Evolutionary conservation across 2,888 invertebrate species (phyloP).

Genomic region (Cheilosia vulpina): DNA sequence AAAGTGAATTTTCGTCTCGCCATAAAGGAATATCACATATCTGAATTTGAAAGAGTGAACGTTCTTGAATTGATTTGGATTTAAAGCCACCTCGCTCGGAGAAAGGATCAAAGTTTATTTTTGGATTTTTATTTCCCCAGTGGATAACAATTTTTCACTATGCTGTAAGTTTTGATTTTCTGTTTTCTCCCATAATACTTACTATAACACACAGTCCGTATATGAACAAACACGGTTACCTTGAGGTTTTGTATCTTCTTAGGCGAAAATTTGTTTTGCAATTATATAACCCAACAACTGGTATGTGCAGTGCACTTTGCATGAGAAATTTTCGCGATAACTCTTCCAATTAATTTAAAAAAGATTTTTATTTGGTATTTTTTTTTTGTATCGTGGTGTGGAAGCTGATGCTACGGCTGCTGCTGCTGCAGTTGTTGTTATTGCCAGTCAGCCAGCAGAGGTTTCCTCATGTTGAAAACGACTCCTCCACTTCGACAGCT

Average conservation of each 20-base stretch:
- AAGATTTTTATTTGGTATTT: slow-evolving; percentile 53
- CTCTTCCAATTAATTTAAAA: slow-evolving; percentile 71
- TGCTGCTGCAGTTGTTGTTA: not conserved
- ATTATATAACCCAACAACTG: slow-evolving; percentile 70
- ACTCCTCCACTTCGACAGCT: slow-evolving; percentile 60
- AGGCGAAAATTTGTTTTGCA: slow-evolving; percentile 59
- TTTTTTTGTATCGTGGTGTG: slow-evolving; percentile 48
- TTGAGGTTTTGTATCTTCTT: slow-evolving; percentile 34
- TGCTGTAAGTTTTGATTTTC: slow-evolving; percentile 63
- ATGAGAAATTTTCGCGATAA: slow-evolving; percentile 72
- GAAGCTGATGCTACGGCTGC: slow-evolving; percentile 25
- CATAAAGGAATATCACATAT: slow-evolving; percentile 11
- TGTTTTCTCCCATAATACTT: slow-evolving; percentile 21
- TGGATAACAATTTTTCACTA: slow-evolving; percentile 64
- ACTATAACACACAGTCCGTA: slow-evolving; percentile 1
- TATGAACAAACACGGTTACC: slow-evolving; percentile 30
- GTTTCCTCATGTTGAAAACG: slow-evolving; percentile 47
- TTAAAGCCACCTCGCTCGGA: slow-evolving; percentile 16
- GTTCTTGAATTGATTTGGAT: slow-evolving; percentile 26
- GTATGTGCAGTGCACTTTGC: slow-evolving; percentile 66
- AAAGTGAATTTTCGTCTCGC: slow-evolving; percentile 57
- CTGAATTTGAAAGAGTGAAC: slow-evolving; percentile 41
- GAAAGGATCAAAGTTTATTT: slow-evolving; percentile 31
- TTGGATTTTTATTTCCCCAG: slow-evolving; percentile 35
- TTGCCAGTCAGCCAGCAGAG: slow-evolving; percentile 45